A percentile compares a stretch with the other conserved stretches of the same genome.
Evolutionary conservation across 2,888 invertebrate genomes (phyloP).

Genomic region (Sarcophaga caerulescens): DNA sequence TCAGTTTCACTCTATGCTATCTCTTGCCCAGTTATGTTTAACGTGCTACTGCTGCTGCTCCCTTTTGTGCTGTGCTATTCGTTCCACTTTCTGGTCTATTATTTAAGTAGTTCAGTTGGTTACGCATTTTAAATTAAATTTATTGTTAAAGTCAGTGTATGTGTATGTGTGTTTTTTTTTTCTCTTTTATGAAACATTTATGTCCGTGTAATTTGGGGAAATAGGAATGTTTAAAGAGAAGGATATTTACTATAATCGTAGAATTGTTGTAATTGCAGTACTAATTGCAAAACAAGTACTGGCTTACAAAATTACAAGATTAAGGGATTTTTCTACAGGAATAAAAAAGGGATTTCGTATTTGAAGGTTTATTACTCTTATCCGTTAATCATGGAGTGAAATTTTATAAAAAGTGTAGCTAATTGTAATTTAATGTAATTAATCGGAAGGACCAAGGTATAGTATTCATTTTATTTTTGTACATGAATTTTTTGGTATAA

Average conservation of each 20-base stretch:
- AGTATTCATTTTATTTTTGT: not conserved
- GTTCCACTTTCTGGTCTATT: constrained; percentile 4
- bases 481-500: no score
- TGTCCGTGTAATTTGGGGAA: not conserved
- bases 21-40: not conserved
- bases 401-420: not conserved
- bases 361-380: not conserved
- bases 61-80: constrained; percentile 1
- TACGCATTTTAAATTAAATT: constrained; percentile 46
- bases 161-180: not conserved
- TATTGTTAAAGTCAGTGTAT: not conserved
- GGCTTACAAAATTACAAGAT: not conserved
- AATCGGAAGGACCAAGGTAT: no score
- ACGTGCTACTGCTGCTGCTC: not conserved
- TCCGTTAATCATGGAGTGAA: not conserved
- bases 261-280: constrained; percentile 12
- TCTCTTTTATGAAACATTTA: no score
- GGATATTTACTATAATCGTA: not conserved
- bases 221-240: not conserved
- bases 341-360: not conserved
- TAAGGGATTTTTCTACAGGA: not conserved
- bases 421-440: not conserved
- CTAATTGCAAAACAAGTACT: constrained; percentile 33
- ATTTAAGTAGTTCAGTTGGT: constrained; percentile 28
- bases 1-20: constrained; percentile 6